phyloP scores from a whole-genome alignment of 2,797 vertebrate genomes.

The Cheirogaleus major region DNA sequence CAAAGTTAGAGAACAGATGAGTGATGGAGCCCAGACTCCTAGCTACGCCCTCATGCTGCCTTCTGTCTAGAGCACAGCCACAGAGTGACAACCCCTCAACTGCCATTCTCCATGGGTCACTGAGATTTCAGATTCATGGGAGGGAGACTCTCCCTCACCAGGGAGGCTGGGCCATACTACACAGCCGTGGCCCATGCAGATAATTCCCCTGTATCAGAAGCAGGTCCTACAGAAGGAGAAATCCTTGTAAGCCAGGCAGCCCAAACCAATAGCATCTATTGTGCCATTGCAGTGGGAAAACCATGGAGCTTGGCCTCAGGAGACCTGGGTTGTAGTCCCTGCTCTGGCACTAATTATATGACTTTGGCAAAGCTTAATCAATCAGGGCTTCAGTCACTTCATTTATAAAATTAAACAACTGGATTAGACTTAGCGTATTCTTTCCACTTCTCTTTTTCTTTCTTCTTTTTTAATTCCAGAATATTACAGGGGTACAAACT shows the following conservation, averaged over 20 bases:
- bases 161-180: neutral
- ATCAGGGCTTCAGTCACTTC: neutral
- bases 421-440: neutral
- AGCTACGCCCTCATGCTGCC: no score
- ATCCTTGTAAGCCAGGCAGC: neutral
- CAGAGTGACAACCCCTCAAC: neutral
- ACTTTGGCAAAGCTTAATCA: neutral
- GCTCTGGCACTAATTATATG: neutral
- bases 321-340: neutral
- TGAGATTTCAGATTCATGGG: neutral
- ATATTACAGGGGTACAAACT: no score
- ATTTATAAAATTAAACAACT: slow-evolving; percentile 25
- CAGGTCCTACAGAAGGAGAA: neutral
- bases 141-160: neutral
- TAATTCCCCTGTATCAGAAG: neutral
- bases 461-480: no score
- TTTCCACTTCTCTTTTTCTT: neutral
- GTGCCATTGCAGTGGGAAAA: neutral
- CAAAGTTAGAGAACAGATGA: neutral
- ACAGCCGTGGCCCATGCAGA: neutral
- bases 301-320: neutral
- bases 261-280: neutral
- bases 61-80: neutral
- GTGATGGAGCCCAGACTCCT: neutral
- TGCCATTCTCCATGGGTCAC: neutral